Evolutionary conservation across 2,888 invertebrate species (phyloP).

Genomic region (Clistopyga incitator): DNA sequence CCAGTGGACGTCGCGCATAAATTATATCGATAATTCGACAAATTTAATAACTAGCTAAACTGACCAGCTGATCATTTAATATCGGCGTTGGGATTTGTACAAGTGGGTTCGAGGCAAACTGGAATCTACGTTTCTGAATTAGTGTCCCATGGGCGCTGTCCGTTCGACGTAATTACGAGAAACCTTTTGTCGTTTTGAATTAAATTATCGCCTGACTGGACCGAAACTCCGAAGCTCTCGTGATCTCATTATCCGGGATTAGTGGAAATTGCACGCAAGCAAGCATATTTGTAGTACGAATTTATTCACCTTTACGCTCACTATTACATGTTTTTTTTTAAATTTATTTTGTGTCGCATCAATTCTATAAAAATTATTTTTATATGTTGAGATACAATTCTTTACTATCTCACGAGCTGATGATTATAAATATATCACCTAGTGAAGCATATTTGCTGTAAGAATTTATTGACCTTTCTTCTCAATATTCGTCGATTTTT

Average conservation of each 20-base stretch:
- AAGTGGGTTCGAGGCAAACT: neutral
- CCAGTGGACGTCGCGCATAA: conserved; percentile 39
- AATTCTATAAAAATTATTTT: neutral
- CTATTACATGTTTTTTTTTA: neutral
- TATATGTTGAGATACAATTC: too few relatives aligned
- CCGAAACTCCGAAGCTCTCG: neutral
- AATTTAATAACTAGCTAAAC: conserved; percentile 41
- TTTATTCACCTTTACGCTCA: neutral
- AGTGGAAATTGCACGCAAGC: neutral
- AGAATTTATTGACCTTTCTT: too few relatives aligned
- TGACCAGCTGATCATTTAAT: conserved; percentile 31
- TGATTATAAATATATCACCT: too few relatives aligned
- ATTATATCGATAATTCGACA: conserved; percentile 48
- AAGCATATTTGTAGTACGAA: neutral
- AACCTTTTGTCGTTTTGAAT: conserved; percentile 5
- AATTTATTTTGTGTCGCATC: neutral
- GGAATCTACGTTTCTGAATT: conserved; percentile 37
- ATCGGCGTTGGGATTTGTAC: conserved; percentile 31
- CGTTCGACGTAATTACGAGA: neutral
- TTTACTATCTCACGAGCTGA: too few relatives aligned
- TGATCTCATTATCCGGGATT: conserved; percentile 20
- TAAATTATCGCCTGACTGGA: conserved; percentile 16
- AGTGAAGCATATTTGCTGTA: too few relatives aligned
- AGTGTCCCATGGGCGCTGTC: conserved; percentile 27
- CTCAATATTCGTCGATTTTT: too few relatives aligned